Percentiles rank a stretch among this genome's conserved stretches.
Evolutionary conservation across 2,113 vertebrate species (phyloP).

Genomic region (Bettongia penicillata): DNA sequence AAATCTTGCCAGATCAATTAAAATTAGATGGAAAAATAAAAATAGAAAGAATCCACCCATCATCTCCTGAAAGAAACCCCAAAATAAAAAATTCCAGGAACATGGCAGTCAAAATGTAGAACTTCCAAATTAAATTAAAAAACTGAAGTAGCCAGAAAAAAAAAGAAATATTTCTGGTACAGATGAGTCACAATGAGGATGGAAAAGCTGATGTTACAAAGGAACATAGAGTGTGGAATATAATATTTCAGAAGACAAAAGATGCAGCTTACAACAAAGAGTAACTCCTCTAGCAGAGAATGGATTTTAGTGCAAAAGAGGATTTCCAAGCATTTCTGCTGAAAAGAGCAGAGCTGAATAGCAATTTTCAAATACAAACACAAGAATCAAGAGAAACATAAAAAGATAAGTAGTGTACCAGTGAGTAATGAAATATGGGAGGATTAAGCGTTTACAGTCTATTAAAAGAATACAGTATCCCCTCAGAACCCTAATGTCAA

Average conservation of each 20-base stretch:
- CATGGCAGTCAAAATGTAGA: not conserved
- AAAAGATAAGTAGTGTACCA: not conserved
- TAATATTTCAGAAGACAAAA: not conserved
- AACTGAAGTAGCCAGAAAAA: not conserved
- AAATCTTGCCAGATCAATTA: not conserved
- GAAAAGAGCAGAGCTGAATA: not conserved
- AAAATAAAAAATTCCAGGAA: not conserved
- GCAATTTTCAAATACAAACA: not conserved
- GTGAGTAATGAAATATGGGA: not conserved
- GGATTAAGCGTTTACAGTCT: too few relatives aligned
- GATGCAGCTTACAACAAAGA: not conserved
- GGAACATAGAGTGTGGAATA: not conserved
- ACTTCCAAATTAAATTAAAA: not conserved
- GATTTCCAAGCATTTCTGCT: not conserved
- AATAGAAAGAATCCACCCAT: not conserved
- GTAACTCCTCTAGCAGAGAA: not conserved
- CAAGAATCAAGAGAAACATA: not conserved
- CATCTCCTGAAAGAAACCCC: not conserved
- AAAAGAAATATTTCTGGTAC: not conserved
- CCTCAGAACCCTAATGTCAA: too few relatives aligned
- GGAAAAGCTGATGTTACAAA: not conserved
- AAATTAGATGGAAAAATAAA: not conserved
- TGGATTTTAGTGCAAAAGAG: not conserved
- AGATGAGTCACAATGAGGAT: not conserved
- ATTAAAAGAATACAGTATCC: too few relatives aligned